Conservation (phyloP, 1,140 invertebrate genomes). For the Phthorimaea operculella region DNA sequence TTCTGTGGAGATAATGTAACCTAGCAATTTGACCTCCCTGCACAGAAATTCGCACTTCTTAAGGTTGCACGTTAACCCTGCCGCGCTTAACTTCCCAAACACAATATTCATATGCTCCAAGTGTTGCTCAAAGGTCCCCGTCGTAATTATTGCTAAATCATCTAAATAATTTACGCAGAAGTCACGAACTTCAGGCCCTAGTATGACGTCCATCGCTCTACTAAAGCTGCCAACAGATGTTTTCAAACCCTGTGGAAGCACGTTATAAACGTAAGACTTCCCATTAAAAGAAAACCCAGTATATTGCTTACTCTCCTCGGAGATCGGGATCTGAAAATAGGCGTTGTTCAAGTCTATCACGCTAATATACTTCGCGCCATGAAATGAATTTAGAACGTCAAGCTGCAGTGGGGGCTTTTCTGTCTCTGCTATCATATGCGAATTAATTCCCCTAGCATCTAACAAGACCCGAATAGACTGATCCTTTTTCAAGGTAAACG, state of each 20-base stretch:
- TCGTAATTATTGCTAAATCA: conserved; percentile 23
- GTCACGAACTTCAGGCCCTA: conserved; percentile 24
- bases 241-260: conserved; percentile 40
- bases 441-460: no score
- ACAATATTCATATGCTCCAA: conserved; percentile 22
- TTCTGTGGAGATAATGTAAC: conserved; percentile 26
- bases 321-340: conserved; percentile 44
- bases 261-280: conserved; percentile 30
- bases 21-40: conserved; percentile 28
- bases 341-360: conserved; percentile 35
- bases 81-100: conserved; percentile 14
- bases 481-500: conserved; percentile 28
- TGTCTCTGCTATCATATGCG: neutral
- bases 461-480: conserved; percentile 23
- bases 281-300: conserved; percentile 37
- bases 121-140: conserved; percentile 21
- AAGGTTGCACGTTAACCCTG: conserved; percentile 26
- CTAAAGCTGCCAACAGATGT: conserved; percentile 40
- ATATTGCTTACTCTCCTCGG: conserved; percentile 24
- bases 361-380: conserved; percentile 26
- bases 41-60: conserved; percentile 29
- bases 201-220: conserved; percentile 31
- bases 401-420: conserved; percentile 24
- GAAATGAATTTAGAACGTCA: conserved; percentile 30
- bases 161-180: conserved; percentile 30